These are phyloP conservation scores for Pollicipes pollicipes DNA, from an alignment of 1,140 invertebrate species.

Conservation along the genomic window DNA sequence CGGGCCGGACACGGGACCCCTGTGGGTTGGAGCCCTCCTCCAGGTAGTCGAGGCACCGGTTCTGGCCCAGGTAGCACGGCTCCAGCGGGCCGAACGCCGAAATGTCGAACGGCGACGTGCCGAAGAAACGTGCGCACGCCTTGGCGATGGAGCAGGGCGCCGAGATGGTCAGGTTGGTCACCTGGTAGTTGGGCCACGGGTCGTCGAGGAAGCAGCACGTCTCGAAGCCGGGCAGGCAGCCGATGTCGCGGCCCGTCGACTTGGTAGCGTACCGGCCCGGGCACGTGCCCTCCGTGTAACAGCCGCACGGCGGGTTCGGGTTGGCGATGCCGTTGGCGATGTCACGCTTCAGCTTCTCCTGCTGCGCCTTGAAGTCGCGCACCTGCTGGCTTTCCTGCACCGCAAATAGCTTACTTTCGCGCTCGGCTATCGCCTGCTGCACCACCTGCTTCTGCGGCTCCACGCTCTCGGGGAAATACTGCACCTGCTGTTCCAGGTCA, in stretches of 20 bases:
- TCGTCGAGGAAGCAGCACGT: background rate
- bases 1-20: too few relatives aligned
- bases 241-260: background rate
- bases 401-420: too few relatives aligned
- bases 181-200: conserved; percentile 1
- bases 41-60: background rate
- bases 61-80: conserved; percentile 1
- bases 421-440: background rate
- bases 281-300: background rate
- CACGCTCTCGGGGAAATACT: background rate
- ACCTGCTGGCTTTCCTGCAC: background rate
- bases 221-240: background rate
- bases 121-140: background rate
- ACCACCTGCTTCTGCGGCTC: too few relatives aligned
- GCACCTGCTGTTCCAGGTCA: background rate
- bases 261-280: background rate
- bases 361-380: background rate
- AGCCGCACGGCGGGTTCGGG: background rate
- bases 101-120: background rate
- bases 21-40: background rate
- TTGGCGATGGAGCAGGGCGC: background rate
- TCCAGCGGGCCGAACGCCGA: background rate
- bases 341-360: background rate
- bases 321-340: background rate
- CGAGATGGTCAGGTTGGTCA: background rate